phyloP scores from a whole-genome alignment of 2,888 invertebrate genomes.

The Synanthedon myopaeformis region DNA sequence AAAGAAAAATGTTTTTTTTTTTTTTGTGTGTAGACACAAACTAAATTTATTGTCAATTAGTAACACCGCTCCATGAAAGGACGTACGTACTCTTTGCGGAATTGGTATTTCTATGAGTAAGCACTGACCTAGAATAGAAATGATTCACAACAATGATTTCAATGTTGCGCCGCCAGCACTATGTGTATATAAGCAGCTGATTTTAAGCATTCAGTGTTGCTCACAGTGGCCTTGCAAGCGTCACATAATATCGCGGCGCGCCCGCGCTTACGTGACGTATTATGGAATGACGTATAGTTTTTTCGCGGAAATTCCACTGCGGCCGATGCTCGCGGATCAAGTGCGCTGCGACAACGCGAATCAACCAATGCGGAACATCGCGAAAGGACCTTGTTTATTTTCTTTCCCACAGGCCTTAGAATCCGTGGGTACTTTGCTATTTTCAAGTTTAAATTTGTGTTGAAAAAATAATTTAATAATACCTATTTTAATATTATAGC shows the following conservation, averaged over 20 bases:
- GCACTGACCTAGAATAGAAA: too few species aligned
- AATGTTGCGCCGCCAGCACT: neutral
- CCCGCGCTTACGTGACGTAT: conserved; percentile 5
- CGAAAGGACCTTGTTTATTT: neutral
- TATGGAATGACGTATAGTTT: conserved; percentile 57
- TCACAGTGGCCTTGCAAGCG: conserved; percentile 39
- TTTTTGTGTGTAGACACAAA: too few species aligned
- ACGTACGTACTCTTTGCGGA: too few species aligned
- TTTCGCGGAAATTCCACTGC: conserved; percentile 65
- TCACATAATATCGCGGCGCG: conserved; percentile 24
- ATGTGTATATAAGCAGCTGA: neutral
- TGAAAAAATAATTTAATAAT: too few species aligned
- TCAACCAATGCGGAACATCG: neutral
- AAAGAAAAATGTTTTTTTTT: too few species aligned
- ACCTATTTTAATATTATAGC: too few species aligned
- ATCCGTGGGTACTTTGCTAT: too few species aligned
- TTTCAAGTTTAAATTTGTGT: too few species aligned
- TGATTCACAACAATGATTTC: neutral
- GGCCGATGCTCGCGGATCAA: conserved; percentile 40
- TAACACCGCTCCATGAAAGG: too few species aligned
- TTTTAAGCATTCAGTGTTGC: conserved; percentile 5
- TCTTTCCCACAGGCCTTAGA: too few species aligned
- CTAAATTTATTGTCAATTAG: too few species aligned
- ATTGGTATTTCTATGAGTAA: too few species aligned
- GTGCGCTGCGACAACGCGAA: conserved; percentile 7